Base-by-base conservation (phyloP, 2,113 vertebrate genomes). In the Empidonax alnorum region DNA sequence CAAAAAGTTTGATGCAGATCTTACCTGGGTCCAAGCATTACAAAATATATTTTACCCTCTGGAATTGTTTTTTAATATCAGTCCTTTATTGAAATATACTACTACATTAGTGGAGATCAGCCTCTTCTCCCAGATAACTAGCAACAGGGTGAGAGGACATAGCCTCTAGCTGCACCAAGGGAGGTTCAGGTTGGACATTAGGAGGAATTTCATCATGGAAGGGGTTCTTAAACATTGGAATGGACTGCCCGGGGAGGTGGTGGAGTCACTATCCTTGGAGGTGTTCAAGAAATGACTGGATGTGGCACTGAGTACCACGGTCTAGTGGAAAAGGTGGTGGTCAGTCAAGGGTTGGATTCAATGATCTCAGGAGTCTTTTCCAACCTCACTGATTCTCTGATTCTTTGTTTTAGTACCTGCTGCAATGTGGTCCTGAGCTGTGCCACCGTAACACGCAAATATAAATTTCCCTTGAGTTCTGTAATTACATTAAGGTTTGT, bases 401-500 rank as follows among this genome's bases (percentile, higher is more conserved):
- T 30, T 73, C 6, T 62, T 90, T 82, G 28, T 41, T 89, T 83
- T 69, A 7, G 0, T 41, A 41, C 21, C 63, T 68, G 68, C 49
- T 76, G 53, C 72, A 49, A 10, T 13, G 47, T 75, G 23, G 41
- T 67, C 69, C 69, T 50, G 69, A 63, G 59, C 65, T 87, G 35
- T 68, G 65, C 61, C 71, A 31, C 44, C 2, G 3, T 44, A 82
- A 78, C 55, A 59, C 73, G 50, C 39, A 73, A 84, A 78, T 10
- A 59, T 4, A 18, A 50, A 93, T 88, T 96, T 96, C 91, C 80
- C 80, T 90, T 68, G 92, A 96, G 92, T 46, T 72, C 65, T 90
- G 84, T 94, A 95, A 96, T 96, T 96, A 95, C 95, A 80, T 83
- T 93, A 62, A 85, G 25, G 55, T 79, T 91, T 93, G 52, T 91